Percentiles rank a stretch among this genome's conserved stretches.
Conservation (phyloP, 2,113 vertebrate species). For the Menidia beryllina region DNA sequence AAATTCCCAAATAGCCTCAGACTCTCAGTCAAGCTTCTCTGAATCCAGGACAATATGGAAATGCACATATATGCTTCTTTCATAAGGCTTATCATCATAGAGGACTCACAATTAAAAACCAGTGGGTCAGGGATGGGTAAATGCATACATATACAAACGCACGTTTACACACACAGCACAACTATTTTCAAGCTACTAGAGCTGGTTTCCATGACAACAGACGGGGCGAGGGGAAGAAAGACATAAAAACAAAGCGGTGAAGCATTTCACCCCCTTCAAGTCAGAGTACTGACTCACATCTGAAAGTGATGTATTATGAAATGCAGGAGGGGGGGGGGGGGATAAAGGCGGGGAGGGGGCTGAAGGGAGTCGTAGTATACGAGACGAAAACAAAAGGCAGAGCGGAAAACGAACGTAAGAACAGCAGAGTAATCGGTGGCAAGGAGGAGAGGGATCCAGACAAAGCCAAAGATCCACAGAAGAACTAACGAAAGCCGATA, state of each 20-base stretch:
- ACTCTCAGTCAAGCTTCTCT: slow-evolving; percentile 1
- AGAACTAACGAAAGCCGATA: neutral
- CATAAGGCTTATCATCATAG: slow-evolving; percentile 42
- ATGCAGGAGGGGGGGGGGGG: slow-evolving; percentile 31
- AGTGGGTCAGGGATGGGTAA: slow-evolving; percentile 58
- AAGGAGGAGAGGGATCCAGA: slow-evolving; percentile 19
- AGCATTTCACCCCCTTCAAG: slow-evolving; percentile 31
- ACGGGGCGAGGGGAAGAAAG: slow-evolving; percentile 49
- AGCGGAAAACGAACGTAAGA: slow-evolving; percentile 25
- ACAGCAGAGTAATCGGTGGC: neutral
- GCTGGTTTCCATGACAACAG: slow-evolving; percentile 85
- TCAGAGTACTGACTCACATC: slow-evolving; percentile 60
- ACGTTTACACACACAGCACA: slow-evolving; percentile 21
- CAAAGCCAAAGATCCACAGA: neutral
- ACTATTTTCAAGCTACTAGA: slow-evolving; percentile 76
- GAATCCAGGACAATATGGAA: slow-evolving; percentile 51
- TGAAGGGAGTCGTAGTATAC: slow-evolving; percentile 33
- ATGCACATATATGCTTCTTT: slow-evolving; percentile 29
- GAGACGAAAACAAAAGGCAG: slow-evolving; percentile 44
- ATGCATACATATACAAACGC: slow-evolving; percentile 27
- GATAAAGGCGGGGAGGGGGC: slow-evolving; percentile 27
- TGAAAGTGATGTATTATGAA: slow-evolving; percentile 52
- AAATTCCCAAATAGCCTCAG: neutral
- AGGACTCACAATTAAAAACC: slow-evolving; percentile 57
- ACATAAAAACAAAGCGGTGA: slow-evolving; percentile 18